These are phyloP conservation scores for Lymantria dispar DNA, from an alignment of 2,888 invertebrate species.

Conservation along the genomic window DNA sequence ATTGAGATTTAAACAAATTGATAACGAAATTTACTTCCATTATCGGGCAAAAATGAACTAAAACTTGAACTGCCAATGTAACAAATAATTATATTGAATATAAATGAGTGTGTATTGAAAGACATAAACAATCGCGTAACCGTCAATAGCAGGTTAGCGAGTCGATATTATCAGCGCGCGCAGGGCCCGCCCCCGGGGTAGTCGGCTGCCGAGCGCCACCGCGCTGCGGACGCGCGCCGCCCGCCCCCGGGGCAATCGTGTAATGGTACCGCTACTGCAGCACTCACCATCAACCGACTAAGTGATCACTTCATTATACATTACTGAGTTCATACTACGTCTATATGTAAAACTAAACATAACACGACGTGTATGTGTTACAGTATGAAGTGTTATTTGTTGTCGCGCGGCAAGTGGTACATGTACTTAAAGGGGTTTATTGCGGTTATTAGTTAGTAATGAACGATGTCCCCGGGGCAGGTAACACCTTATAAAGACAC, in stretches of 20 bases:
- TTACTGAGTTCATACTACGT: slow-evolving; percentile 13
- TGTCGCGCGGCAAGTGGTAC: slow-evolving; percentile 19
- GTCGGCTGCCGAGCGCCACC: slow-evolving; percentile 19
- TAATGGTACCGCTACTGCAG: slow-evolving; percentile 40
- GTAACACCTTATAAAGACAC: slow-evolving; percentile 75
- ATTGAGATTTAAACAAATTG: too few species aligned
- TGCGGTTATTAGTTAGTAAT: slow-evolving; percentile 67
- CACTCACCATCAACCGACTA: background rate
- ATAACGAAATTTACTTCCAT: too few species aligned
- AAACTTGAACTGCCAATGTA: too few species aligned
- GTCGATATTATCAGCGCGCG: slow-evolving; percentile 47
- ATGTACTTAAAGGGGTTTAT: slow-evolving; percentile 61
- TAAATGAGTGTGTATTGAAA: slow-evolving; percentile 1
- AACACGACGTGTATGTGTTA: slow-evolving; percentile 35
- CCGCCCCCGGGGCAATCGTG: slow-evolving; percentile 48
- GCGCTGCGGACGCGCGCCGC: slow-evolving; percentile 3
- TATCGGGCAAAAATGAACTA: too few species aligned
- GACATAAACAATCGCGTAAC: slow-evolving; percentile 29
- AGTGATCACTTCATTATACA: slow-evolving; percentile 24
- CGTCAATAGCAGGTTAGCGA: slow-evolving; percentile 35
- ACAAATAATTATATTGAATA: too few species aligned
- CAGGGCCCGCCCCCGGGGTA: slow-evolving; percentile 63
- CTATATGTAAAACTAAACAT: slow-evolving; percentile 1
- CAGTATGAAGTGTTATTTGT: background rate
- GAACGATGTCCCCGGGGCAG: slow-evolving; percentile 69